Percentiles rank a stretch among this genome's conserved stretches.
Evolutionary conservation across 2,888 invertebrate species (phyloP).

Genomic region (Parnassius smintheus): DNA sequence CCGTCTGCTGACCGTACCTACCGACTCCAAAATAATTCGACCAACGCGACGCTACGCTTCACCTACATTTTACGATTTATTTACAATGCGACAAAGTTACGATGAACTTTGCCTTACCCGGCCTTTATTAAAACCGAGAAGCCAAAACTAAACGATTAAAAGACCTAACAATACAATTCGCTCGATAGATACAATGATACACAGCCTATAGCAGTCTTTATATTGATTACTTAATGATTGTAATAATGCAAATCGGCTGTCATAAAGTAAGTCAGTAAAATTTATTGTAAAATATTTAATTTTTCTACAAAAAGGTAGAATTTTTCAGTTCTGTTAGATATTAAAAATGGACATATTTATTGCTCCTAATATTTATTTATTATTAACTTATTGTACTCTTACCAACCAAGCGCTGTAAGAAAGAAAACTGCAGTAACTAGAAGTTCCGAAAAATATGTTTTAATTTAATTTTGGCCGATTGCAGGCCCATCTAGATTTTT

Average conservation of each 20-base stretch:
- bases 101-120: neutral
- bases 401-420: too few species aligned
- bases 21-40: neutral
- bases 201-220: too few species aligned
- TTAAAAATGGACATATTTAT: too few species aligned
- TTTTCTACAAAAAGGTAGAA: too few species aligned
- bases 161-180: too few species aligned
- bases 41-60: conserved; percentile 1
- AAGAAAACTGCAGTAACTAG: neutral
- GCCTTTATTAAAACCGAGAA: neutral
- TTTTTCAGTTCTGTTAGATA: too few species aligned
- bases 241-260: neutral
- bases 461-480: conserved; percentile 5
- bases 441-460: neutral
- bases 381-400: too few species aligned
- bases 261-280: neutral
- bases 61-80: neutral
- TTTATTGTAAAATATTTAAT: too few species aligned
- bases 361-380: too few species aligned
- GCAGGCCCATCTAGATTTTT: neutral
- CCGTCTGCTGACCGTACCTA: conserved; percentile 56
- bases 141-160: neutral
- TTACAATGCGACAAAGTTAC: neutral
- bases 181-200: too few species aligned
- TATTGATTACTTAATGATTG: too few species aligned